phyloP scores from a whole-genome alignment of 2,113 vertebrate genomes.

The Bettongia penicillata region DNA sequence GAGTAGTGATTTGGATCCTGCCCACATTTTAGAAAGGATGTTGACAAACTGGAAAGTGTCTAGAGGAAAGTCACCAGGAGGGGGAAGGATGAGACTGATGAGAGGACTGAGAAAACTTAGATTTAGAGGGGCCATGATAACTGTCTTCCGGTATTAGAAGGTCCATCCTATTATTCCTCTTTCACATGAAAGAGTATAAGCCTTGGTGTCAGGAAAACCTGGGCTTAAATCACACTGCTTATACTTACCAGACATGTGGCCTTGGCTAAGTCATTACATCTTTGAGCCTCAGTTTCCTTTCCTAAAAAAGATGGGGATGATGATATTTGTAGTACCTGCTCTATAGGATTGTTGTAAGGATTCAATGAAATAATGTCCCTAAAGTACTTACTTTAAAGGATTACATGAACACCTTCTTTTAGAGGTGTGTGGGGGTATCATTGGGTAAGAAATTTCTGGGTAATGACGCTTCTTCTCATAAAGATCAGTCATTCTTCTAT shows the following conservation, averaged over 20 bases:
- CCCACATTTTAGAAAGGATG: not conserved
- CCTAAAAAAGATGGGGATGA: conserved; percentile 34
- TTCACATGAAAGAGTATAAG: not conserved
- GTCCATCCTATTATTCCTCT: not conserved
- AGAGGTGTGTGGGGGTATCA: not conserved
- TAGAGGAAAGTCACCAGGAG: not conserved
- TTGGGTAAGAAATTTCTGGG: not conserved
- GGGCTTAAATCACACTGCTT: not conserved
- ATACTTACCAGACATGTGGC: not conserved
- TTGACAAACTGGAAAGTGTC: not conserved
- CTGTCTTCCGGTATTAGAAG: not conserved
- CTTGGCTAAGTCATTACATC: not conserved
- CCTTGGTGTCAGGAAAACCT: not conserved
- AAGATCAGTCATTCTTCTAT: not conserved
- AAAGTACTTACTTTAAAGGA: conserved; percentile 10
- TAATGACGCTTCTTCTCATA: not conserved
- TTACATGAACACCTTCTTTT: not conserved
- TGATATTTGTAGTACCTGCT: not conserved
- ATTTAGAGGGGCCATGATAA: not conserved
- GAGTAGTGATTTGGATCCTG: not conserved
- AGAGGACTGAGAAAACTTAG: not conserved
- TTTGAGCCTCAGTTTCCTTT: not conserved
- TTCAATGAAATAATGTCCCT: not conserved
- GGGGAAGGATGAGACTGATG: not conserved
- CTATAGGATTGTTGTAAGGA: conserved; percentile 1